Conservation (phyloP, 2,888 invertebrate species). For the Danaus chrysippus region DNA sequence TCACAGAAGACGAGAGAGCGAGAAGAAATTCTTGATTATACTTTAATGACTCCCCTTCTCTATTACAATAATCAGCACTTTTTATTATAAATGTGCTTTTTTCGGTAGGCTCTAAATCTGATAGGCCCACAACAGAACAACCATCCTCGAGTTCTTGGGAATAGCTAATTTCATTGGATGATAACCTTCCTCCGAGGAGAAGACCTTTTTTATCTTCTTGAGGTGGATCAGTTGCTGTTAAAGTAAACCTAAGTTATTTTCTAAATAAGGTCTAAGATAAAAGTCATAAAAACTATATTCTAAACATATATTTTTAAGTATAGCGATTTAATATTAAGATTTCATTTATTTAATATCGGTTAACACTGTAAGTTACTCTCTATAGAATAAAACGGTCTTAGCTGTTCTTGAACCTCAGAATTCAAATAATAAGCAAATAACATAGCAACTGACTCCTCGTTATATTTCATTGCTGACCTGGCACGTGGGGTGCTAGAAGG, state of each 20-base stretch:
- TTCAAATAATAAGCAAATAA: conserved; percentile 22
- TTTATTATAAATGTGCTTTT: conserved; percentile 58
- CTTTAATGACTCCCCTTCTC: conserved; percentile 59
- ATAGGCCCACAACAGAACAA: conserved; percentile 49
- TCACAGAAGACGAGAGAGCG: conserved; percentile 54
- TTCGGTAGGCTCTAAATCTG: conserved; percentile 44
- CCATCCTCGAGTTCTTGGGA: conserved; percentile 66
- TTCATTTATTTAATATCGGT: neutral
- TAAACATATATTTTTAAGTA: no score
- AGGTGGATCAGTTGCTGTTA: conserved; percentile 55
- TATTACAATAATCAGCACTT: conserved; percentile 66
- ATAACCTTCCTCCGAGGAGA: conserved; percentile 60
- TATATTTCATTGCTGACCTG: conserved; percentile 43
- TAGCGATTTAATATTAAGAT: neutral
- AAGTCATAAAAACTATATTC: no score
- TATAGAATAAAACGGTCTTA: conserved; percentile 7
- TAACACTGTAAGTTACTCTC: neutral
- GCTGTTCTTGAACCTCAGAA: conserved; percentile 11
- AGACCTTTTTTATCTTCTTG: conserved; percentile 52
- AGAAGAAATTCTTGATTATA: conserved; percentile 70
- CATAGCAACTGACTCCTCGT: conserved; percentile 15
- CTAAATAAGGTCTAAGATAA: no score
- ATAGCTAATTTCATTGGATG: conserved; percentile 58
- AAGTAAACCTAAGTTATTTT: no score
- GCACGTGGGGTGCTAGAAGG: conserved; percentile 61